Conservation (phyloP, 2,888 invertebrate genomes). For the Cerastis leucographa region DNA sequence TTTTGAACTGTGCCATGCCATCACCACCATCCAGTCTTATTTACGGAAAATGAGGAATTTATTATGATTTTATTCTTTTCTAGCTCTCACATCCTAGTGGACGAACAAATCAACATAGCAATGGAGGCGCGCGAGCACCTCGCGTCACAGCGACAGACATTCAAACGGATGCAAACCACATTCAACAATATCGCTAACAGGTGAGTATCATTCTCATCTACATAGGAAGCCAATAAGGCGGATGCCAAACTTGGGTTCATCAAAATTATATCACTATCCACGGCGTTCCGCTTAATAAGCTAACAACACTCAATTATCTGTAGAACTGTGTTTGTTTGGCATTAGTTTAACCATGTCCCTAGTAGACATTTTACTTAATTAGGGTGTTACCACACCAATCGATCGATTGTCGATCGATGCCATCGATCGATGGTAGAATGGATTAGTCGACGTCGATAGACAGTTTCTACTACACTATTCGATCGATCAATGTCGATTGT, state of each 20-base stretch:
- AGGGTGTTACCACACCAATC: too few relatives aligned
- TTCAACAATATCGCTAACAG: conserved; percentile 98
- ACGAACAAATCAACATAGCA: conserved; percentile 99
- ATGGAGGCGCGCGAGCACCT: conserved; percentile 99
- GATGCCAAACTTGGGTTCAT: not conserved
- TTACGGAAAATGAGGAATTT: not conserved
- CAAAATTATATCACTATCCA: not conserved
- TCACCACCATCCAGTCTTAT: not conserved
- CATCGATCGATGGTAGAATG: too few relatives aligned
- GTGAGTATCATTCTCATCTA: conserved; percentile 67
- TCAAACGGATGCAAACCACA: conserved; percentile 97
- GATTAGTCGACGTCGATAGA: too few relatives aligned
- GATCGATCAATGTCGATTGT: too few relatives aligned
- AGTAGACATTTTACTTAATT: not conserved
- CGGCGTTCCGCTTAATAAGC: not conserved
- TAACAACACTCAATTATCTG: not conserved
- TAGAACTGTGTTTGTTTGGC: not conserved
- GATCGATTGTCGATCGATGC: too few relatives aligned
- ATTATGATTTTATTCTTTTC: conserved; percentile 49
- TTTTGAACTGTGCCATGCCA: too few relatives aligned
- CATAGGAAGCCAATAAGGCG: not conserved
- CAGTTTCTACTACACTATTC: too few relatives aligned
- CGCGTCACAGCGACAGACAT: conserved; percentile 95
- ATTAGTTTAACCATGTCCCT: not conserved
- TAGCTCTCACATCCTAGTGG: conserved; percentile 97